Percentiles rank a stretch among this genome's conserved stretches.
Evolutionary conservation across 2,888 invertebrate genomes (phyloP).

Genomic region (Andrena bicolor): DNA sequence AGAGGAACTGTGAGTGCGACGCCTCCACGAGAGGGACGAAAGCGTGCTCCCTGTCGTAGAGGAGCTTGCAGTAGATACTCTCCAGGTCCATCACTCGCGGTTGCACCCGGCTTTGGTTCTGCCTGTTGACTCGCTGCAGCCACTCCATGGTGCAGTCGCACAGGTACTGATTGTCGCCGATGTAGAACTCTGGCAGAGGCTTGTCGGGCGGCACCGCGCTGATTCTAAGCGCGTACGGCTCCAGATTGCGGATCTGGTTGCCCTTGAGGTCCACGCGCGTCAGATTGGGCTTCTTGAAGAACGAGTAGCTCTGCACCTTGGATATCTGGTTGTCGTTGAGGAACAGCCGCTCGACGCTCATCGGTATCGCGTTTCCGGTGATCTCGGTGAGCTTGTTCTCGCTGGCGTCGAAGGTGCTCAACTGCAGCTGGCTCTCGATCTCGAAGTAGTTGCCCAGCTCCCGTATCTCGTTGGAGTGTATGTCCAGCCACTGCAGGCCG

Average conservation of each 20-base stretch:
- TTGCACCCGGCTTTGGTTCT: constrained; percentile 91
- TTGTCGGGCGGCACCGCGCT: constrained; percentile 91
- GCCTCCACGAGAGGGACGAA: constrained; percentile 92
- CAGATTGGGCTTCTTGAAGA: constrained; percentile 94
- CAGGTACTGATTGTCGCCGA: constrained; percentile 94
- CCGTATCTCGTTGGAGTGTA: constrained; percentile 93
- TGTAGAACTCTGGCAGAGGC: constrained; percentile 92
- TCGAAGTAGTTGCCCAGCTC: constrained; percentile 94
- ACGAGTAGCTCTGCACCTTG: constrained; percentile 94
- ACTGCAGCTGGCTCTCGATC: constrained; percentile 91
- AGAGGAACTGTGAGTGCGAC: constrained; percentile 93
- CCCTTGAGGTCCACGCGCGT: constrained; percentile 93
- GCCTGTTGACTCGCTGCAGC: constrained; percentile 92
- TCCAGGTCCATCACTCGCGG: constrained; percentile 93
- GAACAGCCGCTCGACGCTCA: constrained; percentile 92
- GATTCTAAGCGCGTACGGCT: constrained; percentile 91
- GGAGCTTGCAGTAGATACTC: constrained; percentile 92
- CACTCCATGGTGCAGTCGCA: constrained; percentile 97
- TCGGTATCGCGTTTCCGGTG: constrained; percentile 93
- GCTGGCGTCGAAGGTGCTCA: constrained; percentile 93
- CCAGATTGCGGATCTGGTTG: constrained; percentile 91
- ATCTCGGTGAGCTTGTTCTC: constrained; percentile 93
- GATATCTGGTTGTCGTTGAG: constrained; percentile 93
- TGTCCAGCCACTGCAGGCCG: constrained; percentile 93
- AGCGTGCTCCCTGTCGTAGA: constrained; percentile 91